These are phyloP conservation scores for Rhabdornis inornatus DNA, from an alignment of 2,113 vertebrate genomes.

Conservation along the genomic window DNA sequence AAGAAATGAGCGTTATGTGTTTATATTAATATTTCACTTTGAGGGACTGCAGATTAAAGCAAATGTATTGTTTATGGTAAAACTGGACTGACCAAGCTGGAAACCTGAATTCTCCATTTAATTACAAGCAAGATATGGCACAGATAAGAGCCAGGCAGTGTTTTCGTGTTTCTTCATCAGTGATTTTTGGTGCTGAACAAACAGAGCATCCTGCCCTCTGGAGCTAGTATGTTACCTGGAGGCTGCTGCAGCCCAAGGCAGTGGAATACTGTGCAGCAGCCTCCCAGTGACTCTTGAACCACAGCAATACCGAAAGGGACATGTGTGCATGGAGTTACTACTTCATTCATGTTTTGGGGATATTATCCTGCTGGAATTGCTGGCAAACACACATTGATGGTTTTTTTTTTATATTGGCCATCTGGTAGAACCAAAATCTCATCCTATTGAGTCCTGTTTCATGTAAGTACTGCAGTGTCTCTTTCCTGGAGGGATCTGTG, in stretches of 20 bases:
- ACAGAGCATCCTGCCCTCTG: neutral
- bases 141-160: neutral
- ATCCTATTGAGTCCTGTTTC: neutral
- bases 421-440: neutral
- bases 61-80: neutral
- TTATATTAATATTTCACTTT: neutral
- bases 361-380: neutral
- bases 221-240: neutral
- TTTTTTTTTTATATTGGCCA: neutral
- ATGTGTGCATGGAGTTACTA: neutral
- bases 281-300: neutral
- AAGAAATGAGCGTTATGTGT: neutral
- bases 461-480: neutral
- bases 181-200: neutral
- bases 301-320: neutral
- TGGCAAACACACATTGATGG: neutral
- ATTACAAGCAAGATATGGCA: neutral
- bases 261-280: neutral
- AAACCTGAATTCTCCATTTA: neutral
- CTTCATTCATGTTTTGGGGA: neutral
- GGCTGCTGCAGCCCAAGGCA: neutral
- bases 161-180: neutral
- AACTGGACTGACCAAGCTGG: neutral
- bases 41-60: neutral
- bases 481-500: neutral